Base-by-base conservation (phyloP, 2,888 invertebrate genomes). In the Yponomeuta malinellus region DNA sequence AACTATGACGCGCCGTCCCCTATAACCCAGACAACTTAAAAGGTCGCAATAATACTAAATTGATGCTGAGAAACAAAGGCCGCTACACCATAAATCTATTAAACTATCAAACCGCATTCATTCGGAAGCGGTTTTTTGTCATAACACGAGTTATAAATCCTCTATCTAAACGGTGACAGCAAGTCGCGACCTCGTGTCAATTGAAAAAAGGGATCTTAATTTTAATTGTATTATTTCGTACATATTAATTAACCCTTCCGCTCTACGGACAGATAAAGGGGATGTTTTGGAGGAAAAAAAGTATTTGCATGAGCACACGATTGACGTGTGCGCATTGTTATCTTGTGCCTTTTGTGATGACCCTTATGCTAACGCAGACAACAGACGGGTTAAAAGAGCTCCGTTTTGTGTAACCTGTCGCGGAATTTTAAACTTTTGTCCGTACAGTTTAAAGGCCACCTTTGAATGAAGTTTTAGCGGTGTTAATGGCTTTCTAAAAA, bases 191-290 rank as follows among this genome's bases (percentile, higher is more conserved):
- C 90, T 89, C 89, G 86, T 88, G 90, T 86, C 87, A 82, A 83
- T 78, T 83, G 79, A 82, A 87, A 88, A 87, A 88, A 85, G 81
- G 86, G 84, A 84, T 82, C 81, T 87, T 87, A 86, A 87, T 86
- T 87, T 87, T 86, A 88, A 91, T 88, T 89, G 87, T 89, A 89
- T 90, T 88, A 87, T 88, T 86, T 82, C 81, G 83, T 87, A 90
- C 89, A 88, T 92, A 89, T 90, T 92, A 92, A 92, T 92, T 92
- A 92, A 92, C 91, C 91, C 92, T 88, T 88, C 89, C 86, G 82
- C 84, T 82, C 75, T 83, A 83, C 79, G 82, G 80, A 84, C 81
- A 89, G 90, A 91, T 90, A 92, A 84, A 88, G 84, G 92, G 90
- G 89, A 88, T 88, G 88, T 86, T 90, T 89, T 85, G 77, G 84